A percentile compares a stretch with the other conserved stretches of the same genome.
Conservation (phyloP, 2,113 vertebrate species). For the Polypterus bichir region DNA sequence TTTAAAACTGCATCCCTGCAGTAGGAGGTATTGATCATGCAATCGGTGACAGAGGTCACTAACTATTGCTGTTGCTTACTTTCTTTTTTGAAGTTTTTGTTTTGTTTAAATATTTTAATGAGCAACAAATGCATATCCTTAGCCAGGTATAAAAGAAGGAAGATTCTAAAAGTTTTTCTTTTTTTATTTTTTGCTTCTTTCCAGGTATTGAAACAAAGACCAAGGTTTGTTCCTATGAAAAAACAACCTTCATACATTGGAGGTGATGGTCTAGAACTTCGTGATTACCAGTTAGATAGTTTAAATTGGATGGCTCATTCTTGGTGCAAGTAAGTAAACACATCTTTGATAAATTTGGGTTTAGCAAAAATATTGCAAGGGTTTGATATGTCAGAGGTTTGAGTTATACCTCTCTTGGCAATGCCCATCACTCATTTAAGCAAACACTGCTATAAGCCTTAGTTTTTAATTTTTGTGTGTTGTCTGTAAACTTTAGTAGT, state of each 20-base stretch:
- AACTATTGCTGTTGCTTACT: background rate
- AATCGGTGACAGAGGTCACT: background rate
- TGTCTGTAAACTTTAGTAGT: no score
- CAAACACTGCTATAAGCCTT: no score
- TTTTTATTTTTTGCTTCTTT: background rate
- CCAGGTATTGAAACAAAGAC: conserved; percentile 87
- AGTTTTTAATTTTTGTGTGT: no score
- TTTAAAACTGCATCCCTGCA: no score
- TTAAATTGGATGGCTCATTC: conserved; percentile 98
- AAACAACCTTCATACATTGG: conserved; percentile 86
- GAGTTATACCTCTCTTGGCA: background rate
- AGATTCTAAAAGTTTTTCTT: background rate
- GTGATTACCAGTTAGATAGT: conserved; percentile 92
- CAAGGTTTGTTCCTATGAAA: conserved; percentile 86
- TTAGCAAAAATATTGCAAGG: background rate
- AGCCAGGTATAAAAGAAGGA: background rate
- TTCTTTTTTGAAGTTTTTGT: background rate
- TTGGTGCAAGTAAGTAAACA: conserved; percentile 88
- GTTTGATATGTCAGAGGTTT: background rate
- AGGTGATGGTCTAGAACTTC: conserved; percentile 76
- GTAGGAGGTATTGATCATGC: no score
- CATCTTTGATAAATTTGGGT: no score
- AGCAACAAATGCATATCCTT: no score
- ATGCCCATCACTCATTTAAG: no score
- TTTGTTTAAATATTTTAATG: no score